A percentile compares a stretch with the other conserved stretches of the same genome.
Evolutionary conservation across 2,113 vertebrate genomes (phyloP).

Genomic region (Montifringilla adamsi): DNA sequence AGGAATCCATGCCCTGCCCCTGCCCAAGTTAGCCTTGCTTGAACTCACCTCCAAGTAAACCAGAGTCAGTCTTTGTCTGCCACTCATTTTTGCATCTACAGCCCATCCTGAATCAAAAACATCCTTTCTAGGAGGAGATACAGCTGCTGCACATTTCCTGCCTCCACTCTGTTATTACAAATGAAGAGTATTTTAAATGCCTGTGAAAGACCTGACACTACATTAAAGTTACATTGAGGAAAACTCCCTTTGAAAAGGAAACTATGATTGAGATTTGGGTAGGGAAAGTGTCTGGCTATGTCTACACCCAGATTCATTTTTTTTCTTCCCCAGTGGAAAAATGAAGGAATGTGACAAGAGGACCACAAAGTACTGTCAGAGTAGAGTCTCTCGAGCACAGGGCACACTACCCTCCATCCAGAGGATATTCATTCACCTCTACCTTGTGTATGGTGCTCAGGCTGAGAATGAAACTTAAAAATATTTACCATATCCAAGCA

Average conservation of each 20-base stretch:
- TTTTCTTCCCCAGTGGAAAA: background rate
- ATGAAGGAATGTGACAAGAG: background rate
- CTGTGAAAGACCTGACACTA: background rate
- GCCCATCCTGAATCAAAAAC: background rate
- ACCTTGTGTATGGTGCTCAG: background rate
- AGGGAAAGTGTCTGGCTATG: background rate
- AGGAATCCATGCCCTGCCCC: background rate
- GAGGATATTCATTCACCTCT: background rate
- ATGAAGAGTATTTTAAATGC: background rate
- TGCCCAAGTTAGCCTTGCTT: background rate
- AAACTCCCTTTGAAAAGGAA: background rate
- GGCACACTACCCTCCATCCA: background rate
- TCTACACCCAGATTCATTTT: background rate
- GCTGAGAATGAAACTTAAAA: conserved; percentile 1
- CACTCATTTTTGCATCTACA: background rate
- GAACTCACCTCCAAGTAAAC: background rate
- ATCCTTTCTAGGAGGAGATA: background rate
- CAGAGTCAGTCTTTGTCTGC: background rate
- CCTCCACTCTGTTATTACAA: background rate
- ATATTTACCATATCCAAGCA: conserved; percentile 42
- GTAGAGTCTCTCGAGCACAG: background rate
- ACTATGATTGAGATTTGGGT: background rate
- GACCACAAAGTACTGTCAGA: background rate
- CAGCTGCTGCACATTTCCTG: background rate
- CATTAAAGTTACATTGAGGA: background rate